phyloP scores from a whole-genome alignment of 2,113 vertebrate genomes.

The Toxostoma redivivum region DNA sequence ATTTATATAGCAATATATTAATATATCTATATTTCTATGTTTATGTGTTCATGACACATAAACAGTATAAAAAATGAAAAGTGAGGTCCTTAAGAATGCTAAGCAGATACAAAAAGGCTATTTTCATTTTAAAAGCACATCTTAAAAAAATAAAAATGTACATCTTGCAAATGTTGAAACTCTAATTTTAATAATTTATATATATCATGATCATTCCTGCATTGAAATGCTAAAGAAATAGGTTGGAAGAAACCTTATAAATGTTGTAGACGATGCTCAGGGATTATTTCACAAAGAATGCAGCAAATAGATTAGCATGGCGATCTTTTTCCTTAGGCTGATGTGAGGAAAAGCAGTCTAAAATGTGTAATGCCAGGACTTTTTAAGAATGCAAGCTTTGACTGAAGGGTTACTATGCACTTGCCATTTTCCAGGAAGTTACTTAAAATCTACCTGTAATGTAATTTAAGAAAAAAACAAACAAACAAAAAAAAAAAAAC shows the following conservation, averaged over 20 bases:
- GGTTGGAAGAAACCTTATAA: neutral
- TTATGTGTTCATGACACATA: no score
- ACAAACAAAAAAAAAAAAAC: no score
- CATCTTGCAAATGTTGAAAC: neutral
- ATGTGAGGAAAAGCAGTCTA: constrained; percentile 17
- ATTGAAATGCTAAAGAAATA: neutral
- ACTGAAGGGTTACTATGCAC: neutral
- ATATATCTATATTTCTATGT: no score
- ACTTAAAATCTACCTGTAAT: constrained; percentile 5
- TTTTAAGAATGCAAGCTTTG: neutral
- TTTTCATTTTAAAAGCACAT: neutral
- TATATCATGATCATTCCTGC: neutral
- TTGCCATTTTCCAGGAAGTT: neutral
- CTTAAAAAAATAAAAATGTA: neutral
- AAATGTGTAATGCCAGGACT: neutral
- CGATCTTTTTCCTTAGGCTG: neutral
- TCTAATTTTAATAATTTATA: neutral
- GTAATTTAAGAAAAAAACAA: constrained; percentile 20
- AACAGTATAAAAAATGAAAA: neutral
- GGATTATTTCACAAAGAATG: neutral
- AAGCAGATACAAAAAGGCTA: neutral
- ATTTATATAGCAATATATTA: no score
- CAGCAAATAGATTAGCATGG: neutral
- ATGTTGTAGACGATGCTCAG: neutral
- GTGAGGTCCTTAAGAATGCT: neutral